Base-by-base conservation (phyloP, 2,888 invertebrate species). In the Adela reaumurella region DNA sequence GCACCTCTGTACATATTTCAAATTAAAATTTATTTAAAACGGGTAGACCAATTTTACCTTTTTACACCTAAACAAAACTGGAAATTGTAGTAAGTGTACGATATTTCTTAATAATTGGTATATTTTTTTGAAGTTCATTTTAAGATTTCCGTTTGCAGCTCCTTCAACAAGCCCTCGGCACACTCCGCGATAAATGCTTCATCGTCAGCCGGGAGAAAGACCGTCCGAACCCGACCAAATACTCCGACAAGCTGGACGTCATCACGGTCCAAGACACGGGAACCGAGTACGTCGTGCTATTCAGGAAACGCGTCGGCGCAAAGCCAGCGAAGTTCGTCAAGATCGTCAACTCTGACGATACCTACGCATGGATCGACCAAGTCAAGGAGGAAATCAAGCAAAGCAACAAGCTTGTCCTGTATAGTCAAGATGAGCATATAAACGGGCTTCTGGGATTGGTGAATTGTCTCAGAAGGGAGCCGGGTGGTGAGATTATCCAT, bases 401-500 rank as follows among this genome's bases (percentile, higher is more conserved):
- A 24, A 68, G 70, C 1, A 69, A 74, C 14, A 82, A 83, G 58
- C 66, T 89, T 1, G 72, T 90, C 1, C 62, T 95, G 1, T 83
- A 90, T 17, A 76, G 85, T 1, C 83, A 88, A 63, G 83, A 85
- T 54, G 85, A 88, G 49, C 76, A 81, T 2, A 71, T 85, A 6
- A 91, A 83, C 62, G 98, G 98, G 14, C 76, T 96, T 1, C 64
- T 94, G 18, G 98, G 97, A n/a, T 70, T 97, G 48, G 85, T 92
- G 0, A 94, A 94, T 58, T 96, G 96, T 65, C 65, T 97, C 20
- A 81, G 89, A 51, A 87, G 82, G 57, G 95, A 96, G 62, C 86
- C 88, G 1, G 89, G 89, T 54, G 89, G 90, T 45, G 82, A 83
- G 55, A 64, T 83, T 1, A 71, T 85, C 1, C 78, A 80, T 47